Percentiles rank a stretch among this genome's conserved stretches.
These are phyloP conservation scores for Pseudomyrmex dendroicus DNA, from an alignment of 1,140 invertebrate species.

Conservation along the genomic window DNA sequence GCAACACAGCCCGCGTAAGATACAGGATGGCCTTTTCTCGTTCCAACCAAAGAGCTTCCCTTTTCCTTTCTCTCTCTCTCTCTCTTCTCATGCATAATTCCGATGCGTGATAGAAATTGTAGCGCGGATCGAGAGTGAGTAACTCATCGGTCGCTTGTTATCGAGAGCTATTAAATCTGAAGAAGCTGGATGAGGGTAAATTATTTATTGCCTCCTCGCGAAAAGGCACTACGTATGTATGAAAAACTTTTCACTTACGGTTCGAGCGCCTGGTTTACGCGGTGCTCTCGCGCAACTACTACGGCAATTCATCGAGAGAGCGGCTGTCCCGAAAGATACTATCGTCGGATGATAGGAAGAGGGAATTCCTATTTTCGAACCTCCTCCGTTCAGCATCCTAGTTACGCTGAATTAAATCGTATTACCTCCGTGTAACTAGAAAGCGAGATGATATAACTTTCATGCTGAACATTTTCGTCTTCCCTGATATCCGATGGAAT, in stretches of 20 bases:
- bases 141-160: constrained; percentile 69
- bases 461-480: constrained; percentile 62
- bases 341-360: constrained; percentile 24
- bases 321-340: constrained; percentile 29
- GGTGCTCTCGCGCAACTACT: not conserved
- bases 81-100: constrained; percentile 69
- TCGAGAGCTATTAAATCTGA: constrained; percentile 50
- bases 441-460: constrained; percentile 60
- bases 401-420: constrained; percentile 57
- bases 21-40: constrained; percentile 46
- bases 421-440: constrained; percentile 43
- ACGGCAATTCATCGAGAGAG: constrained; percentile 27
- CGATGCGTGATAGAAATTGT: constrained; percentile 72
- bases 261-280: not conserved
- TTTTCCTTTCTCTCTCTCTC: not conserved
- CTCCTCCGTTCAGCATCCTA: not conserved
- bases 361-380: not conserved
- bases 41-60: constrained; percentile 21
- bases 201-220: constrained; percentile 64
- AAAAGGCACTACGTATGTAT: constrained; percentile 18
- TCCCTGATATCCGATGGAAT: constrained; percentile 70
- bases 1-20: constrained; percentile 50
- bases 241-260: constrained; percentile 22
- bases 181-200: constrained; percentile 56
- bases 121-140: constrained; percentile 44